These are phyloP conservation scores for Zootermopsis nevadensis DNA, from an alignment of 2,888 invertebrate genomes.

Conservation along the genomic window DNA sequence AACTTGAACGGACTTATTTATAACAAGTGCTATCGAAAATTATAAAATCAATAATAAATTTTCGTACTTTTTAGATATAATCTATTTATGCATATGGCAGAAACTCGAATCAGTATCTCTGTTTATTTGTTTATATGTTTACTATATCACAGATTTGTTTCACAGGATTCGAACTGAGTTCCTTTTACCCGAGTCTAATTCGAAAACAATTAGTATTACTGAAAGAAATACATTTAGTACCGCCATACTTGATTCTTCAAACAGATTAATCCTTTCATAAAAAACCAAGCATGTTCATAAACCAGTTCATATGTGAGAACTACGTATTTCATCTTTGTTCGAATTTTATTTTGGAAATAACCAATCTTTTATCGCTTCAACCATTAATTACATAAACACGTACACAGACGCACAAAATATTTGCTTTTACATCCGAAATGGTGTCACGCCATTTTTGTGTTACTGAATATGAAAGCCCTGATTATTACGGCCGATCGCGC, in stretches of 20 bases:
- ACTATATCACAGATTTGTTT: not conserved
- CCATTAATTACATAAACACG: too few species aligned
- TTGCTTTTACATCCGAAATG: not conserved
- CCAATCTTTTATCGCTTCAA: too few species aligned
- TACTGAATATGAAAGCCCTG: not conserved
- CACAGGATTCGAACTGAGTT: too few species aligned
- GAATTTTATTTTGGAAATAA: too few species aligned
- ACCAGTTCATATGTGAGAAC: not conserved
- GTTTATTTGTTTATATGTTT: not conserved
- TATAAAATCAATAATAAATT: not conserved
- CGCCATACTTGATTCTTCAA: slow-evolving; percentile 17
- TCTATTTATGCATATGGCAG: not conserved
- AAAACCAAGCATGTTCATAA: not conserved
- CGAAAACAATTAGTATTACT: not conserved
- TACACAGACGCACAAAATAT: not conserved
- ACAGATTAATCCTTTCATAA: not conserved
- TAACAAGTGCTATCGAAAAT: too few species aligned
- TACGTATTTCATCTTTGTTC: too few species aligned
- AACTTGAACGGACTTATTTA: too few species aligned
- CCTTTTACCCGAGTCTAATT: not conserved
- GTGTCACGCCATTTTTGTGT: not conserved
- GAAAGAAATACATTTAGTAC: not conserved
- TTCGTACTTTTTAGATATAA: not conserved
- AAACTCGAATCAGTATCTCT: not conserved
- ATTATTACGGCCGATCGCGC: slow-evolving; percentile 2